These are phyloP conservation scores for Zaprionus lineosus DNA, from an alignment of 2,888 invertebrate genomes.

Conservation along the genomic window DNA sequence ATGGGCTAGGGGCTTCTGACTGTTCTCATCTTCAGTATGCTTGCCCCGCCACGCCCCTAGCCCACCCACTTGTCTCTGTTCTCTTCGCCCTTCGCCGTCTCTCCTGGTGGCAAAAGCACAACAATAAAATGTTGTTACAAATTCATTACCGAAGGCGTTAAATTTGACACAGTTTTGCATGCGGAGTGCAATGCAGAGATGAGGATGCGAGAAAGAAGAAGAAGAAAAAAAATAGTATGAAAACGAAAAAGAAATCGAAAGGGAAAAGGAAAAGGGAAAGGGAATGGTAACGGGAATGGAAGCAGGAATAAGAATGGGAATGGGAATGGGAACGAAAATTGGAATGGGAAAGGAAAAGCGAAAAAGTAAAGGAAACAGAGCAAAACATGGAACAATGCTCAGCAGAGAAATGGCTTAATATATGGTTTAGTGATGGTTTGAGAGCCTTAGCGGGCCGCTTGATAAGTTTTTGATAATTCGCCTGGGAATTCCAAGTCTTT, in stretches of 20 bases:
- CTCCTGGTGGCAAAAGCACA: conserved; percentile 49
- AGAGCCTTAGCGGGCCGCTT: conserved; percentile 19
- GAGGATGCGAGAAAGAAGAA: neutral
- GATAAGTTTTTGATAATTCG: conserved; percentile 13
- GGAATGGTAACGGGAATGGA: neutral
- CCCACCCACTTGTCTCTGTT: neutral
- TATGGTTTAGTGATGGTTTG: conserved; percentile 12
- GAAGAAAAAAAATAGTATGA: neutral
- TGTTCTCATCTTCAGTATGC: neutral
- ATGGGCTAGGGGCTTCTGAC: conserved; percentile 1
- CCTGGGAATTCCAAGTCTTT: no score
- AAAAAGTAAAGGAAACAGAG: conserved; percentile 36
- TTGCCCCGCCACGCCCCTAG: no score
- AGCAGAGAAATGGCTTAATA: conserved; percentile 32
- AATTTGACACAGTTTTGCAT: conserved; percentile 78
- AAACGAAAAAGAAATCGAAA: neutral
- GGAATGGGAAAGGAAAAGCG: conserved; percentile 15
- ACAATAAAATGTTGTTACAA: conserved; percentile 78
- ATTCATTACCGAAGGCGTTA: conserved; percentile 79
- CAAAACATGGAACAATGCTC: conserved; percentile 54
- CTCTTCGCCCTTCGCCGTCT: neutral
- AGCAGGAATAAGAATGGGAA: neutral
- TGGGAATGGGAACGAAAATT: no score
- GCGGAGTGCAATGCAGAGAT: conserved; percentile 38
- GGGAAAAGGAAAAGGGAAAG: no score